A percentile compares a stretch with the other conserved stretches of the same genome.
These are phyloP conservation scores for Drosophila melanocephala DNA, from an alignment of 2,888 invertebrate species.

Conservation along the genomic window DNA sequence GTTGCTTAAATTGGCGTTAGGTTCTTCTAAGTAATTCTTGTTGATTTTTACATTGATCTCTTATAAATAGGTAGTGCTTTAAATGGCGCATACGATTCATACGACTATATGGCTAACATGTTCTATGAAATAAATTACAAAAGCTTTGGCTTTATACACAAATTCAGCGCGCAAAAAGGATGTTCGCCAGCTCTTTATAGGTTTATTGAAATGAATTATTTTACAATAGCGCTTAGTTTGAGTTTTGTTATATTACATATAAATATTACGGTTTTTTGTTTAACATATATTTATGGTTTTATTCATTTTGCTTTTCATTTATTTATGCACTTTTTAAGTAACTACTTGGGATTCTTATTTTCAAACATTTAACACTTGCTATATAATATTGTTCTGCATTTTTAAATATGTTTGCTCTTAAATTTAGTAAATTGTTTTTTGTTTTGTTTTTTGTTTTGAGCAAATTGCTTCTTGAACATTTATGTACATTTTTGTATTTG, in stretches of 20 bases:
- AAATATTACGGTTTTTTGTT: conserved; percentile 17
- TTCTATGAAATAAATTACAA: conserved; percentile 83
- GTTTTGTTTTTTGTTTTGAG: conserved; percentile 36
- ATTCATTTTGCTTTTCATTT: conserved; percentile 8
- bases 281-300: conserved; percentile 25
- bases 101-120: conserved; percentile 52
- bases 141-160: conserved; percentile 82
- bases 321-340: conserved; percentile 26
- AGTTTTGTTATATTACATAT: conserved; percentile 46
- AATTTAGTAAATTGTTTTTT: conserved; percentile 11
- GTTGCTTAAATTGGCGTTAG: conserved; percentile 80
- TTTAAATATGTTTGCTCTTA: conserved; percentile 18
- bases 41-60: conserved; percentile 63
- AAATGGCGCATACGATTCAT: conserved; percentile 33
- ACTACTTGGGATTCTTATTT: conserved; percentile 35
- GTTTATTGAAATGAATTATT: conserved; percentile 60
- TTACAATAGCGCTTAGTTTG: conserved; percentile 75
- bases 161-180: conserved; percentile 23
- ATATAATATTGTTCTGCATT: conserved; percentile 44
- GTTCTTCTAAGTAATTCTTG: conserved; percentile 68
- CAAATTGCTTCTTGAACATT: conserved; percentile 68
- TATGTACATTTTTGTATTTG: conserved; percentile 51
- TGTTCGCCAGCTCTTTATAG: conserved; percentile 39
- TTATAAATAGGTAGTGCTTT: conserved; percentile 35
- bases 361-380: conserved; percentile 73